phyloP scores from a whole-genome alignment of 1,140 invertebrate species.

The Sinonovacula constricta region DNA sequence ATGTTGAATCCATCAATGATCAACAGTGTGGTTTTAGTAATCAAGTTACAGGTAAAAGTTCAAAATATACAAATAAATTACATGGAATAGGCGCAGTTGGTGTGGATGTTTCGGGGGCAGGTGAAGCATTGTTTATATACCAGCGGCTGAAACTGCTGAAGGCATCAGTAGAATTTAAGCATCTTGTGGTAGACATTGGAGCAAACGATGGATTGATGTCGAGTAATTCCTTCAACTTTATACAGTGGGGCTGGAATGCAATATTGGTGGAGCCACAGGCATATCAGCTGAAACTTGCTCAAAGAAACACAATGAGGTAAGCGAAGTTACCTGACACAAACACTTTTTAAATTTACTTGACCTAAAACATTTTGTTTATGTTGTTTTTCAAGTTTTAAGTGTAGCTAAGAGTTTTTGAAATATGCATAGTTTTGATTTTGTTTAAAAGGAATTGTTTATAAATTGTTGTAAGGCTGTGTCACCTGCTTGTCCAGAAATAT shows the following conservation, averaged over 20 bases:
- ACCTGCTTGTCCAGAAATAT: no score
- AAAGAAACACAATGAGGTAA: constrained; percentile 64
- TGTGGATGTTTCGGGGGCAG: constrained; percentile 66
- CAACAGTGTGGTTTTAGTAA: neutral
- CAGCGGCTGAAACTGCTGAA: constrained; percentile 51
- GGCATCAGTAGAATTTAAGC: constrained; percentile 43
- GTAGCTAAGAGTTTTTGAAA: no score
- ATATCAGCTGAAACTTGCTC: constrained; percentile 58
- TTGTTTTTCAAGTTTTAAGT: no score
- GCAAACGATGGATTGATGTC: constrained; percentile 74
- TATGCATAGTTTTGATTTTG: no score
- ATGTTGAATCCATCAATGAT: constrained; percentile 28
- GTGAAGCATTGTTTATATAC: constrained; percentile 64
- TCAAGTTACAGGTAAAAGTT: constrained; percentile 53
- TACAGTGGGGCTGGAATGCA: constrained; percentile 73
- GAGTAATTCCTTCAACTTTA: constrained; percentile 74
- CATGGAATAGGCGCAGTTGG: constrained; percentile 56
- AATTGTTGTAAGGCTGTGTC: no score
- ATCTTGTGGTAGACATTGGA: constrained; percentile 71
- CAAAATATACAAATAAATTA: constrained; percentile 11
- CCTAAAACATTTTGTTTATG: no score
- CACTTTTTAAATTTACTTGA: no score
- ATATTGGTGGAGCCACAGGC: constrained; percentile 69
- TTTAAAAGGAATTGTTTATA: no score
- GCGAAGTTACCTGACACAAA: no score